phyloP scores from a whole-genome alignment of 2,888 invertebrate genomes.

The Eulithis prunata region DNA sequence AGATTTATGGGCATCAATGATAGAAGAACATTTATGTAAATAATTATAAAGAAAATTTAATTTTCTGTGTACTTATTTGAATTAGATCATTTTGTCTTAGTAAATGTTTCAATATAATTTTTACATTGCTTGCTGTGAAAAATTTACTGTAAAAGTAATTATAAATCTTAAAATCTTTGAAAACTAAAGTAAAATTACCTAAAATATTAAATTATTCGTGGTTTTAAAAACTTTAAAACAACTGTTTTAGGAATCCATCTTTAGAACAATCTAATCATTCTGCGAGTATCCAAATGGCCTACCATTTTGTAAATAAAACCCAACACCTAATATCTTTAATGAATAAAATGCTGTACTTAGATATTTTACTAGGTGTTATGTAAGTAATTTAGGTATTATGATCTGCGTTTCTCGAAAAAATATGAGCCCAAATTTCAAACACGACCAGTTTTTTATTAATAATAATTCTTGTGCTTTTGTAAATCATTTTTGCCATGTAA shows the following conservation, averaged over 20 bases:
- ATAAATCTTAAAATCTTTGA: background rate
- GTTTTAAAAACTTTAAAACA: slow-evolving; percentile 2
- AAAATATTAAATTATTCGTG: too few species aligned
- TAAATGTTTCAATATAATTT: slow-evolving; percentile 5
- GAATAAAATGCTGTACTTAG: background rate
- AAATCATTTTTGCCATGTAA: slow-evolving; percentile 8
- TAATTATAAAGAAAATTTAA: slow-evolving; percentile 19
- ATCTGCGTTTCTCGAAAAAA: slow-evolving; percentile 62
- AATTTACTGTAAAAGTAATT: slow-evolving; percentile 18
- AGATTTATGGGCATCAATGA: slow-evolving; percentile 30
- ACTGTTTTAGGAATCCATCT: background rate
- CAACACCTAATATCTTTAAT: background rate
- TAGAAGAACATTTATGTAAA: slow-evolving; percentile 5
- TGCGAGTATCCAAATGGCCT: slow-evolving; percentile 75
- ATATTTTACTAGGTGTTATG: background rate
- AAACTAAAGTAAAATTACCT: background rate
- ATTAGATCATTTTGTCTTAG: background rate
- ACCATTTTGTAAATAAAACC: slow-evolving; percentile 36
- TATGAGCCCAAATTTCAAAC: slow-evolving; percentile 76
- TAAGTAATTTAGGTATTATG: slow-evolving; percentile 25
- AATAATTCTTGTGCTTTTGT: slow-evolving; percentile 3
- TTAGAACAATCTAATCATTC: background rate
- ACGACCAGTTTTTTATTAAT: slow-evolving; percentile 38
- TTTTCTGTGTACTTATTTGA: slow-evolving; percentile 13
- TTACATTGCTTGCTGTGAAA: slow-evolving; percentile 50